phyloP scores from a whole-genome alignment of 2,888 invertebrate genomes.

The Pterostichus madidus region DNA sequence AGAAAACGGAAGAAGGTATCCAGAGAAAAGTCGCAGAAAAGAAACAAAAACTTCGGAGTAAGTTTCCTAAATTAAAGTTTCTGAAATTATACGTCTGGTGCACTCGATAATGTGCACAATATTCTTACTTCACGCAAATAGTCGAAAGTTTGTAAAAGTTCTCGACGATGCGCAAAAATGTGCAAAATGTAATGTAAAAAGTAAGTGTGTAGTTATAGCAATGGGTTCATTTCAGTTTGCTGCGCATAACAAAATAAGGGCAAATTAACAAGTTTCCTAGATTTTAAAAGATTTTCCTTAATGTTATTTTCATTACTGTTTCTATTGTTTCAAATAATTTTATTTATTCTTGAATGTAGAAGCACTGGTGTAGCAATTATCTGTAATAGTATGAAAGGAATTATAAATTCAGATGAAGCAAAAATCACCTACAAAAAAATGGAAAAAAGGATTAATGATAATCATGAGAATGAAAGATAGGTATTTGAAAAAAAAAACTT shows the following conservation, averaged over 20 bases:
- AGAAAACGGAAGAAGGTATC: no score
- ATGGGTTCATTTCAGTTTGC: conserved; percentile 13
- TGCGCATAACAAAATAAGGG: neutral
- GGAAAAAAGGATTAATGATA: no score
- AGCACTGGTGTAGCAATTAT: no score
- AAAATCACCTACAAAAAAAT: no score
- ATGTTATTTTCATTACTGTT: no score
- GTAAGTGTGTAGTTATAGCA: neutral
- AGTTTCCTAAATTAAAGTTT: conserved; percentile 53
- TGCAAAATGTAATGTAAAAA: conserved; percentile 7
- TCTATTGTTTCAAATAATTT: no score
- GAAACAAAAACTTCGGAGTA: neutral
- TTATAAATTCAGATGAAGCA: no score
- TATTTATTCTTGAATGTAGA: no score
- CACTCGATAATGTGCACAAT: conserved; percentile 52
- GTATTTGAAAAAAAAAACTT: no score
- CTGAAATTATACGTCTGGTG: conserved; percentile 51
- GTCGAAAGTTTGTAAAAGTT: conserved; percentile 51
- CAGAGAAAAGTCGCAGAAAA: neutral
- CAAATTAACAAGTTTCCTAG: conserved; percentile 9
- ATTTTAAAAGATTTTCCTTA: no score
- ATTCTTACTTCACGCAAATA: conserved; percentile 49
- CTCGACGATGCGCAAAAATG: conserved; percentile 23
- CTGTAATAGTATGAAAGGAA: no score
- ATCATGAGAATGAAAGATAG: no score